phyloP scores from a whole-genome alignment of 1,140 invertebrate genomes.

The Mercenaria mercenaria region DNA sequence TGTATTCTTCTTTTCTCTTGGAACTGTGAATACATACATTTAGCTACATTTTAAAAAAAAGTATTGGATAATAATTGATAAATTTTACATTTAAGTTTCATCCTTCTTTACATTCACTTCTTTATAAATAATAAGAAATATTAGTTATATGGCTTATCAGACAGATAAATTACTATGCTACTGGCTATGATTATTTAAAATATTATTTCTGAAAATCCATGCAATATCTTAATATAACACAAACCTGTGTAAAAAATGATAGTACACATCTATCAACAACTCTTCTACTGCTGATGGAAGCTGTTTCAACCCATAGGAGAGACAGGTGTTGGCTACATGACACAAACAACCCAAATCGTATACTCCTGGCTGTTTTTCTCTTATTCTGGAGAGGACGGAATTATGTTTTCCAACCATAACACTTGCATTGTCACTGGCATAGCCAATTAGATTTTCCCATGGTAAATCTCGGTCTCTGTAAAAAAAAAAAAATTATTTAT shows the following conservation, averaged over 20 bases:
- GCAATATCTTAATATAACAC: no score
- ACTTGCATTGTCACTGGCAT: constrained; percentile 23
- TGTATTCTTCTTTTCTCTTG: constrained; percentile 48
- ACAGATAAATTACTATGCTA: no score
- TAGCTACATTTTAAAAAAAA: background rate
- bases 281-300: constrained; percentile 8
- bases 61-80: no score
- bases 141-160: no score
- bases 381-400: constrained; percentile 41
- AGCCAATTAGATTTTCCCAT: constrained; percentile 19
- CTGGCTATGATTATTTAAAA: no score
- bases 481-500: no score
- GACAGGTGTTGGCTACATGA: constrained; percentile 23
- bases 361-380: constrained; percentile 37
- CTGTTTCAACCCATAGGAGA: constrained; percentile 12
- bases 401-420: constrained; percentile 43
- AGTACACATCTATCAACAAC: constrained; percentile 32
- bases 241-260: constrained; percentile 50
- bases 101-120: no score
- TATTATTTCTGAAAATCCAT: no score
- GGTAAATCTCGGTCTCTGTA: background rate
- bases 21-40: constrained; percentile 40
- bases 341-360: constrained; percentile 45
- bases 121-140: no score
- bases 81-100: no score